These are phyloP conservation scores for Botia kubotai DNA, from an alignment of 2,797 vertebrate species.

Conservation along the genomic window DNA sequence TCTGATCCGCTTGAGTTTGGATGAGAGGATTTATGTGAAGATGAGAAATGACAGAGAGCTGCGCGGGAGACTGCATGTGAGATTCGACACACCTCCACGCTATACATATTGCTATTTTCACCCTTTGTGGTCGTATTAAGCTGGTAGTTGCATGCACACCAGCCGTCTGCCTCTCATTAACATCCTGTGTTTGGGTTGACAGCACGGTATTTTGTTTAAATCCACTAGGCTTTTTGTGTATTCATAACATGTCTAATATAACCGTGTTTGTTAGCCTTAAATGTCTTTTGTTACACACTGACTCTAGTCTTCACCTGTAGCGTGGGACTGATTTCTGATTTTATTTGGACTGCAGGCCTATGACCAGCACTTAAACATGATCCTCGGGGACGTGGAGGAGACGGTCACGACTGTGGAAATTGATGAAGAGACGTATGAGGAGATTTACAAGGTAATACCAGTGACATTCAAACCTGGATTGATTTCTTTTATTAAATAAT, in stretches of 20 bases:
- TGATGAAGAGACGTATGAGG: constrained; percentile 98
- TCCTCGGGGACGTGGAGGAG: constrained; percentile 96
- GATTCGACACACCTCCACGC: constrained; percentile 52
- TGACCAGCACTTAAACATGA: constrained; percentile 99
- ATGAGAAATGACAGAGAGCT: constrained; percentile 98
- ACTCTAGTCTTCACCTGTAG: no score
- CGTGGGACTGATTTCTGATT: neutral
- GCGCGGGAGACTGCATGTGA: constrained; percentile 92
- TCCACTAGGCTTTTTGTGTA: no score
- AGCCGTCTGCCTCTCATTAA: no score
- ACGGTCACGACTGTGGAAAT: constrained; percentile 99
- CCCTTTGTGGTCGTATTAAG: no score
- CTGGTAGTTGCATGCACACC: no score
- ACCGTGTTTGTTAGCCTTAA: no score
- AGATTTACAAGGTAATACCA: constrained; percentile 91
- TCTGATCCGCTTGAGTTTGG: constrained; percentile 94
- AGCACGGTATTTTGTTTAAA: no score
- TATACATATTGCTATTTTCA: no score
- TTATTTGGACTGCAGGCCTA: constrained; percentile 82
- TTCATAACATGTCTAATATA: no score
- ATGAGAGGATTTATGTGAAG: constrained; percentile 98
- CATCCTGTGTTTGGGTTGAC: no score
- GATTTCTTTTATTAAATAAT: no score
- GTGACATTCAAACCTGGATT: neutral
- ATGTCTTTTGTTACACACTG: no score